phyloP scores from a whole-genome alignment of 1,140 invertebrate species.

The Oryctes rhinoceros region DNA sequence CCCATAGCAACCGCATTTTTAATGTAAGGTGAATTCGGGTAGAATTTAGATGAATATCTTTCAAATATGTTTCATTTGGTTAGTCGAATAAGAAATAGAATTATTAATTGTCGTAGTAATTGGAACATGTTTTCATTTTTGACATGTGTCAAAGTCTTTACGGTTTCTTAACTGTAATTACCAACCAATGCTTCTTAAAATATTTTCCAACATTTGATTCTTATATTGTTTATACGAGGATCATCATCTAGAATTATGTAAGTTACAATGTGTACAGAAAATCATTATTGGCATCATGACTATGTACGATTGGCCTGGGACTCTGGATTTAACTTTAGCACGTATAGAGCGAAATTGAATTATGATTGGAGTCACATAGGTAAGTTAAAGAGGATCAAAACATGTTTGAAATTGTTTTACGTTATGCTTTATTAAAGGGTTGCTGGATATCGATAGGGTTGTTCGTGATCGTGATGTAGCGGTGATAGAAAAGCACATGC shows the following conservation, averaged over 20 bases:
- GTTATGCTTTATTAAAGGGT: slow-evolving; percentile 60
- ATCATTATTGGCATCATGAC: slow-evolving; percentile 66
- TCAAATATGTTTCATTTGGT: too few species aligned
- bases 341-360: slow-evolving; percentile 64
- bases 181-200: too few species aligned
- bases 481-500: slow-evolving; percentile 70
- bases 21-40: not conserved
- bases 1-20: not conserved
- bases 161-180: too few species aligned
- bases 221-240: not conserved
- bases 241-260: not conserved
- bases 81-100: too few species aligned
- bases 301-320: slow-evolving; percentile 74
- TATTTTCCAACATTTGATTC: too few species aligned
- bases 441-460: slow-evolving; percentile 70
- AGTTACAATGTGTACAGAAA: slow-evolving; percentile 43
- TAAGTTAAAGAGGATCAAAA: slow-evolving; percentile 39
- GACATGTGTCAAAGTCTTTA: not conserved
- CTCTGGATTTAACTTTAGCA: slow-evolving; percentile 73
- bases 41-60: too few species aligned
- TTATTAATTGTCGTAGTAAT: too few species aligned
- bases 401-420: slow-evolving; percentile 44
- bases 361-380: slow-evolving; percentile 60
- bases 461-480: slow-evolving; percentile 71
- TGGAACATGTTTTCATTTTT: too few species aligned